phyloP scores from a whole-genome alignment of 2,113 vertebrate genomes.

The Oryctolagus cuniculus region DNA sequence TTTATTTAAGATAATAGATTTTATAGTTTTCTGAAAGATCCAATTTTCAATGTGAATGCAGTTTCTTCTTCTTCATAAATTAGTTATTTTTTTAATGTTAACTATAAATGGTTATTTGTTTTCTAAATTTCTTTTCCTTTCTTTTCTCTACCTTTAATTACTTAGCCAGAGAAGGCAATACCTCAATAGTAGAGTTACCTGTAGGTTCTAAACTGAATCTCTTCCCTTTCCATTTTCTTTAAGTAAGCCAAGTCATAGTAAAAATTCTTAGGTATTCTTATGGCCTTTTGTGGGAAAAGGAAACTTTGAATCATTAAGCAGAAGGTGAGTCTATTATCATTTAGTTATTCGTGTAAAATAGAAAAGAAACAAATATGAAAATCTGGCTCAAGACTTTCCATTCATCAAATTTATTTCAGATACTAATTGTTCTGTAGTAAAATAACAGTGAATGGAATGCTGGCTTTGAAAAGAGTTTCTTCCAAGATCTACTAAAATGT shows the following conservation, averaged over 20 bases:
- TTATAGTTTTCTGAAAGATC: background rate
- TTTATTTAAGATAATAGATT: background rate
- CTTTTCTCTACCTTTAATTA: background rate
- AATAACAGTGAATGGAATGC: slow-evolving; percentile 37
- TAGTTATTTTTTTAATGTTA: background rate
- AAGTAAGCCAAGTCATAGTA: background rate
- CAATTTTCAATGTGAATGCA: background rate
- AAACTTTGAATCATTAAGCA: slow-evolving; percentile 36
- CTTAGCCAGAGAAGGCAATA: background rate
- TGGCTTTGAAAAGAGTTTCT: slow-evolving; percentile 44
- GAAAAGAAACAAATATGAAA: background rate
- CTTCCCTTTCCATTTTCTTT: background rate
- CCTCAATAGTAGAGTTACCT: background rate
- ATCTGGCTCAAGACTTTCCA: background rate
- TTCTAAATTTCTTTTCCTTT: background rate
- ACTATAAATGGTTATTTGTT: background rate
- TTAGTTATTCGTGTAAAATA: slow-evolving; percentile 10
- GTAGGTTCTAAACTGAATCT: background rate
- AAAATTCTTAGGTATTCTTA: background rate
- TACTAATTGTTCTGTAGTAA: slow-evolving; percentile 63
- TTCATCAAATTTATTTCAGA: slow-evolving; percentile 28
- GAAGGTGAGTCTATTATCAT: background rate
- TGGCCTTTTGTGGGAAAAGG: background rate
- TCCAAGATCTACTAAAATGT: background rate
- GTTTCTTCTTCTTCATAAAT: background rate